Percentiles rank a stretch among this genome's conserved stretches.
phyloP scores from a whole-genome alignment of 2,797 vertebrate species.

The Chrosomus eos region DNA sequence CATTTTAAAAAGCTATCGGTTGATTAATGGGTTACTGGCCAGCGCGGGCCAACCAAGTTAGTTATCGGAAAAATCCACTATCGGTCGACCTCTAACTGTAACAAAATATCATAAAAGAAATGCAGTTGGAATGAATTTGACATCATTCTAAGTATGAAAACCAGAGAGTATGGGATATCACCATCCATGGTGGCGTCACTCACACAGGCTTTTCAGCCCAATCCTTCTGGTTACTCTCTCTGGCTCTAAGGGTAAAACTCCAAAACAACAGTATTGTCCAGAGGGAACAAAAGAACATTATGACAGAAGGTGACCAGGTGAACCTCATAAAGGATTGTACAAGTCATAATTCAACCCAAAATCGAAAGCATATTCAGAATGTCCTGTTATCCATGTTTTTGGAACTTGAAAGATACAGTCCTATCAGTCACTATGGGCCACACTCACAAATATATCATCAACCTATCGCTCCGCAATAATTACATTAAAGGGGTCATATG shows the following conservation, averaged over 20 bases:
- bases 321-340: background rate
- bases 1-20: too few relatives aligned
- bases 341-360: background rate
- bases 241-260: slow-evolving; percentile 68
- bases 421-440: background rate
- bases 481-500: background rate
- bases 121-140: slow-evolving; percentile 38
- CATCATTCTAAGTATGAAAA: slow-evolving; percentile 9
- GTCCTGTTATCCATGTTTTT: background rate
- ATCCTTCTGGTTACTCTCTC: slow-evolving; percentile 10
- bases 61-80: too few relatives aligned
- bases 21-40: too few relatives aligned
- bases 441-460: background rate
- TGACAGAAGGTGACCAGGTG: background rate
- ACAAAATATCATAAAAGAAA: background rate
- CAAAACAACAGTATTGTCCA: slow-evolving; percentile 59
- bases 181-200: slow-evolving; percentile 52
- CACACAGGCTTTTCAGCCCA: slow-evolving; percentile 14
- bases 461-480: background rate
- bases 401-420: background rate
- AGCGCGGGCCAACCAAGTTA: too few relatives aligned
- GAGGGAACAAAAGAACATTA: slow-evolving; percentile 23
- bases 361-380: background rate
- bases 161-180: slow-evolving; percentile 47
- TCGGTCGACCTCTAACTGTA: background rate